A percentile compares a stretch with the other conserved stretches of the same genome.
phyloP scores from a whole-genome alignment of 2,113 vertebrate genomes.

The Henicopernis longicauda region DNA sequence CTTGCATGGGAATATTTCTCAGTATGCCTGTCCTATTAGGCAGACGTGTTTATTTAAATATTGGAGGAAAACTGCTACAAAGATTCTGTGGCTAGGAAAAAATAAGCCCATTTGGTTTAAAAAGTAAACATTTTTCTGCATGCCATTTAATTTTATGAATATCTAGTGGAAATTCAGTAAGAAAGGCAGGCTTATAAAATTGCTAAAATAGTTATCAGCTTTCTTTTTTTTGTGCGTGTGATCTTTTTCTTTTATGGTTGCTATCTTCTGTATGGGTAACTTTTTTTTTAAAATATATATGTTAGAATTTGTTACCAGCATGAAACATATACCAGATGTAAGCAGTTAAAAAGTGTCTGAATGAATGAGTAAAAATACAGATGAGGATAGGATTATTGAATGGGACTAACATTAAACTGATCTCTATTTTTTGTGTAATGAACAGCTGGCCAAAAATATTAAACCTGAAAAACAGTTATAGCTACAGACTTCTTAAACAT shows the following conservation, averaged over 20 bases:
- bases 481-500: neutral
- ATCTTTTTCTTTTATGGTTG: neutral
- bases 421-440: neutral
- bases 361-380: neutral
- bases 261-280: neutral
- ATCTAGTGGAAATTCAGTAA: neutral
- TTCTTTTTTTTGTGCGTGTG: neutral
- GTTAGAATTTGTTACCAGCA: neutral
- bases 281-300: neutral
- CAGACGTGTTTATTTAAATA: neutral
- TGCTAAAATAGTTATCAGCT: neutral
- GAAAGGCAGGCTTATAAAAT: neutral
- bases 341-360: neutral
- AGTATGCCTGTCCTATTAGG: neutral
- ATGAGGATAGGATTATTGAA: neutral
- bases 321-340: neutral
- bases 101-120: neutral
- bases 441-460: neutral
- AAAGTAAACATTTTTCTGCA: neutral
- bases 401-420: neutral
- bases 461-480: neutral
- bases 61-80: neutral
- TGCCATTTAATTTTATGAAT: neutral
- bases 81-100: neutral
- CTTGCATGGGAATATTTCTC: constrained; percentile 37